Conservation (phyloP, 2,113 vertebrate genomes). For the Polypterus senegalus region DNA sequence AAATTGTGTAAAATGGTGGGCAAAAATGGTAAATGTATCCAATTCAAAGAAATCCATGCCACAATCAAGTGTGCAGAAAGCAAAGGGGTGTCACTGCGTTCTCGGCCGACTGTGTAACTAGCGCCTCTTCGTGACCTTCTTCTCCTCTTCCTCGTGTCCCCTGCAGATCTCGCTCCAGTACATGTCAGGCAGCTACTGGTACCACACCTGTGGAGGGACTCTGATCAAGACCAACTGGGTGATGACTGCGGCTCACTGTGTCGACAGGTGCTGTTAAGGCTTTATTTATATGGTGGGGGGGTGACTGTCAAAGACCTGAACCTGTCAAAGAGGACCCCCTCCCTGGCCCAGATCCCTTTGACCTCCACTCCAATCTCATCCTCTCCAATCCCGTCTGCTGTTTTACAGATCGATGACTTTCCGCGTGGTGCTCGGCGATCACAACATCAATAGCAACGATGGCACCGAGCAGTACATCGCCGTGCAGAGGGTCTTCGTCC, state of each 20-base stretch:
- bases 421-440: constrained; percentile 70
- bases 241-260: constrained; percentile 76
- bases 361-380: neutral
- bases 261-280: constrained; percentile 36
- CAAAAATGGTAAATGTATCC: neutral
- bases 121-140: neutral
- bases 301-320: neutral
- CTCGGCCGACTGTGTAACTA: neutral
- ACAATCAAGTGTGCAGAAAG: too few relatives aligned
- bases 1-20: neutral
- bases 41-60: too few relatives aligned
- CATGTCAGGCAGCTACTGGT: constrained; percentile 32
- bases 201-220: constrained; percentile 74
- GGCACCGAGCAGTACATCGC: constrained; percentile 61
- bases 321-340: too few relatives aligned
- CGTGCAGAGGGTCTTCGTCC: constrained; percentile 48
- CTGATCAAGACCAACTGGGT: constrained; percentile 64
- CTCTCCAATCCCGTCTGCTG: too few relatives aligned
- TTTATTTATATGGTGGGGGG: neutral
- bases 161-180: constrained; percentile 68
- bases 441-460: constrained; percentile 51
- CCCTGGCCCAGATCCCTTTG: too few relatives aligned
- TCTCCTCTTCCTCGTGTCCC: neutral
- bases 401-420: constrained; percentile 36
- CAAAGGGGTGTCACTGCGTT: too few relatives aligned